Evolutionary conservation across 2,888 invertebrate species (phyloP), one percentile per base, ranked within the genome.

Genomic region (Glyphotaelius pellucidus): DNA sequence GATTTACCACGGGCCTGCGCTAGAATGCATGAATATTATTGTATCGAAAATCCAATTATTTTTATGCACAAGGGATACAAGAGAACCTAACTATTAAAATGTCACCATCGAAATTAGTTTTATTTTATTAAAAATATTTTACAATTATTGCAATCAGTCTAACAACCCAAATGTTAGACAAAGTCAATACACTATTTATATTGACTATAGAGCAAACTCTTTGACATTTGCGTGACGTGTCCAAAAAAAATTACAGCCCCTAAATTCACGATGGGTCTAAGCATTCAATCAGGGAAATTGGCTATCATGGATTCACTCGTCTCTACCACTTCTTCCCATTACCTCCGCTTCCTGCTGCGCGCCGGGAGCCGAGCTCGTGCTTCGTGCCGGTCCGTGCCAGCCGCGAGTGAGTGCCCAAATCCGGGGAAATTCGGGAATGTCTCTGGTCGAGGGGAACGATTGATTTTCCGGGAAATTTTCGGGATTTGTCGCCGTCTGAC

Each of bases 391-490:
- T 12, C 88, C 67, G 88, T 88, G 32, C 88, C 52, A 67, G 67
- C 11, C 67, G 67, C 67, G 4, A 67, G 67, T n/a, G 52, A 25
- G 19, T 31, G 52, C 88, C 52, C 25, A 88, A 79, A 79, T 31
- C 52, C n/a, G 25, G 88, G 79, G 88, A 79, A 52, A 52, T 88
- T 52, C 67, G 88, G 88, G 88, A 88, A 86, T 86, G 42, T 86
- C 86, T 86, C 86, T 42, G 30, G 42, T 25, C n/a, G 38, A 83
- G 35, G 86, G 42, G 42, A 30, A 42, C 42, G 86, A 86, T 86
- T 86, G 86, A 86, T 86, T 86, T 86, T 86, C 42, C 47, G 35
- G 83, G 32, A 83, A 83, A 83, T 15, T 15, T 32, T 15, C 38
- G 42, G 86, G 42, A 42, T 42, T 35, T 42, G 86, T 86, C 86